A percentile compares a stretch with the other conserved stretches of the same genome.
phyloP scores from a whole-genome alignment of 2,888 invertebrate species.

The Epirrhoe alternata region DNA sequence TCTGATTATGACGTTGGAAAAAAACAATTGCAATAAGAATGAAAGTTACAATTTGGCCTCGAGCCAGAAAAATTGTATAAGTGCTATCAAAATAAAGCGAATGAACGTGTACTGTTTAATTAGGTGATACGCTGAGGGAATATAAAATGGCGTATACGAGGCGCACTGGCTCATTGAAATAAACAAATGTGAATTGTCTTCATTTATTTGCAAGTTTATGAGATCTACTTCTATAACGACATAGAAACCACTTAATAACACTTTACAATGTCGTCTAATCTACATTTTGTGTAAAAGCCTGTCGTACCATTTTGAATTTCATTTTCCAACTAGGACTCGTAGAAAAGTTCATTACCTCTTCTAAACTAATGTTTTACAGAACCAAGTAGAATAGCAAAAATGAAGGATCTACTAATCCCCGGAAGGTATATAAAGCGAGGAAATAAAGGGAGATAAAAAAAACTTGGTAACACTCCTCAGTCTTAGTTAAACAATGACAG shows the following conservation, averaged over 20 bases:
- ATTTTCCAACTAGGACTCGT: too few relatives aligned
- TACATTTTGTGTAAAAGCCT: background rate
- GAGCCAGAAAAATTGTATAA: constrained; percentile 21
- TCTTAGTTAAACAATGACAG: background rate
- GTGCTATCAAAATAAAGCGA: constrained; percentile 15
- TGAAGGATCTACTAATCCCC: background rate
- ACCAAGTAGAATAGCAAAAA: background rate
- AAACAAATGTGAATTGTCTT: constrained; percentile 20
- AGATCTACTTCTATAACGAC: background rate
- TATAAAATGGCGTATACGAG: constrained; percentile 1
- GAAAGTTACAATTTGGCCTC: constrained; percentile 22
- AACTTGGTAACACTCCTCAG: background rate
- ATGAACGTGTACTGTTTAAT: constrained; percentile 20
- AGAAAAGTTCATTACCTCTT: background rate
- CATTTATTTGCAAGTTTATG: constrained; percentile 1
- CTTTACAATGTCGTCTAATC: background rate
- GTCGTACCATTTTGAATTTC: too few relatives aligned
- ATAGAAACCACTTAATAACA: background rate
- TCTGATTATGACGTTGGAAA: constrained; percentile 6
- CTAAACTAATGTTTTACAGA: background rate
- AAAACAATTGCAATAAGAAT: constrained; percentile 21
- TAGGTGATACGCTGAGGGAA: constrained; percentile 7
- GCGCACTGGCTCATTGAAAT: constrained; percentile 15
- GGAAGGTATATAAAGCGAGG: background rate
- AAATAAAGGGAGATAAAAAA: background rate